Conservation (phyloP, 1,140 invertebrate genomes). For the Teleogryllus occipitalis region DNA sequence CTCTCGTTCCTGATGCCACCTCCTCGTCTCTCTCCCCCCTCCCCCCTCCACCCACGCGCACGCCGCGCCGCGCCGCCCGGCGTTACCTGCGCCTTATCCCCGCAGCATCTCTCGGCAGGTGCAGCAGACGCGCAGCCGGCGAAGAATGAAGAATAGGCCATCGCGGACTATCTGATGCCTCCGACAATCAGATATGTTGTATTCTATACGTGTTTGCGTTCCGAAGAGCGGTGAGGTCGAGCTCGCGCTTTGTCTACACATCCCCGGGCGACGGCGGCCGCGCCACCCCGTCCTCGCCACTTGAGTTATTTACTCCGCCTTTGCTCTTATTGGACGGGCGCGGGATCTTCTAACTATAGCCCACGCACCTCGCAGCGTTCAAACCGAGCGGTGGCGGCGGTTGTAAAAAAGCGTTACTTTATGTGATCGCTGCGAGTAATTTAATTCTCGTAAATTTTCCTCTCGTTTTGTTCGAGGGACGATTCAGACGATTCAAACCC, state of each 20-base stretch:
- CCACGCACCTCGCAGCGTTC: not conserved
- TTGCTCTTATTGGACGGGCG: not conserved
- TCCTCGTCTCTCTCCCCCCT: no score
- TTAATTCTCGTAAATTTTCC: not conserved
- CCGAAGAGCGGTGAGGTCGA: not conserved
- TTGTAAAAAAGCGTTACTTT: not conserved
- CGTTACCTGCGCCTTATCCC: not conserved
- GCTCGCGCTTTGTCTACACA: not conserved
- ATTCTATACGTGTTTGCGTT: slow-evolving; percentile 4
- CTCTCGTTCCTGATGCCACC: no score
- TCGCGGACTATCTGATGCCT: not conserved
- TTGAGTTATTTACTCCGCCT: not conserved
- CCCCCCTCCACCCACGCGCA: no score
- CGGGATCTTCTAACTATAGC: not conserved
- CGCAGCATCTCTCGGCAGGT: slow-evolving; percentile 2
- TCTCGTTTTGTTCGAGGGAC: not conserved
- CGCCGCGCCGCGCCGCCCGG: no score
- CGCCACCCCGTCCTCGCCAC: not conserved
- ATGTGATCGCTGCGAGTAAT: not conserved
- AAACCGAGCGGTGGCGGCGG: not conserved
- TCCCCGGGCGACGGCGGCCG: not conserved
- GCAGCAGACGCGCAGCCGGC: not conserved
- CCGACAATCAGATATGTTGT: slow-evolving; percentile 4
- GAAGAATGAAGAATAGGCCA: slow-evolving; percentile 1
- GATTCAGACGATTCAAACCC: not conserved